These are phyloP conservation scores for Salvelinus fontinalis DNA, from an alignment of 2,113 vertebrate genomes.

Conservation along the genomic window DNA sequence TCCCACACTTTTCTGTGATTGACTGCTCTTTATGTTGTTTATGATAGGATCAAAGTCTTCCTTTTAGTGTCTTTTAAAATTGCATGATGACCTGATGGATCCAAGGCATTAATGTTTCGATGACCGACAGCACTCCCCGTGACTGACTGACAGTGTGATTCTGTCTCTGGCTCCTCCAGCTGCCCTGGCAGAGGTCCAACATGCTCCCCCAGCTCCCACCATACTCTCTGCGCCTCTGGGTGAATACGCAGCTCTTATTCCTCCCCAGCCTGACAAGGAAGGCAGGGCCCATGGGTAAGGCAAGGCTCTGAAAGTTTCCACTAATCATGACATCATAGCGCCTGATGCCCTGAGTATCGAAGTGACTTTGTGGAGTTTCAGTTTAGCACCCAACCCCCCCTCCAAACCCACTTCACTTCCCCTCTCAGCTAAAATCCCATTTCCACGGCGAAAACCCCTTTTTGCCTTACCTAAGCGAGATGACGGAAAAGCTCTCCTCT, in stretches of 20 bases:
- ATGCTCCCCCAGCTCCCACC: constrained; percentile 18
- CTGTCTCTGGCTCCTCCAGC: background rate
- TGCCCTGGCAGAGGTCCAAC: background rate
- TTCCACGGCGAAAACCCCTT: constrained; percentile 51
- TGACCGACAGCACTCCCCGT: constrained; percentile 25
- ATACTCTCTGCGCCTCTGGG: background rate
- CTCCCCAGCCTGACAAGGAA: background rate
- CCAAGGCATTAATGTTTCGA: constrained; percentile 40
- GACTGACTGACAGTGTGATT: constrained; percentile 13
- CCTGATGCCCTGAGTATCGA: constrained; percentile 77
- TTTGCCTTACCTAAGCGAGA: constrained; percentile 43
- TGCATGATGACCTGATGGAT: constrained; percentile 43
- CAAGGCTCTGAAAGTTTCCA: constrained; percentile 71
- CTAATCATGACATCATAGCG: constrained; percentile 77
- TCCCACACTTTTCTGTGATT: constrained; percentile 37
- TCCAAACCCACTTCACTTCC: constrained; percentile 25
- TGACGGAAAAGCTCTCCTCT: constrained; percentile 56
- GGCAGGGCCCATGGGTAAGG: constrained; percentile 56
- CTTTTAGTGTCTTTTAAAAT: constrained; percentile 40
- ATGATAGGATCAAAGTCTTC: constrained; percentile 32
- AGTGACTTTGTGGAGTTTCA: constrained; percentile 74
- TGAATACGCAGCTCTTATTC: constrained; percentile 1
- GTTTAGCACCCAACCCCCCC: constrained; percentile 57
- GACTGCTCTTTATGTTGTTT: constrained; percentile 36
- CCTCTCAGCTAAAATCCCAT: constrained; percentile 45